Evolutionary conservation across 2,113 vertebrate species (phyloP).

Genomic region (Hiodon alosoides): DNA sequence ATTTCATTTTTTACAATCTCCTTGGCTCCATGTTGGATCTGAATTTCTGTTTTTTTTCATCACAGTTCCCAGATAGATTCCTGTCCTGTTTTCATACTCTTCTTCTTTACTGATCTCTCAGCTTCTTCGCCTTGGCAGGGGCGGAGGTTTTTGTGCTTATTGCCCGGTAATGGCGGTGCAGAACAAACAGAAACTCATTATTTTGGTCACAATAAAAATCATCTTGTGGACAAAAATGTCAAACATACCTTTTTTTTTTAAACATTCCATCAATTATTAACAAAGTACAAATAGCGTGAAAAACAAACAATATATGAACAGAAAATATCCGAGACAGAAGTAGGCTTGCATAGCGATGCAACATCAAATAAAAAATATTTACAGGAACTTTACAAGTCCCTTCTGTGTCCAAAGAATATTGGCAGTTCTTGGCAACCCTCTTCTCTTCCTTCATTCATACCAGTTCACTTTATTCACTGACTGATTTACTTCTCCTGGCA

Average conservation of each 20-base stretch:
- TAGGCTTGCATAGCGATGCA: slow-evolving; percentile 71
- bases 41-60: slow-evolving; percentile 25
- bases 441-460: slow-evolving; percentile 21
- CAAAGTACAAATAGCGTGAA: slow-evolving; percentile 59
- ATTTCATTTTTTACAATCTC: slow-evolving; percentile 1
- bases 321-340: slow-evolving; percentile 29
- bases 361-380: slow-evolving; percentile 61
- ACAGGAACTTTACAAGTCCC: slow-evolving; percentile 60
- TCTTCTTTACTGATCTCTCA: neutral
- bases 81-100: neutral
- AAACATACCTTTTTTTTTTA: slow-evolving; percentile 33
- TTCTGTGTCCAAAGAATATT: slow-evolving; percentile 43
- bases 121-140: slow-evolving; percentile 39
- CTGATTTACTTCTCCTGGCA: slow-evolving; percentile 54
- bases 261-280: slow-evolving; percentile 48
- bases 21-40: no score
- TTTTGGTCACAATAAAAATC: slow-evolving; percentile 28
- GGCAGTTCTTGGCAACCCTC: slow-evolving; percentile 28
- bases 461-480: slow-evolving; percentile 32
- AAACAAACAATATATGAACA: slow-evolving; percentile 43
- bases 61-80: slow-evolving; percentile 31
- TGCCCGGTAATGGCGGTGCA: slow-evolving; percentile 66
- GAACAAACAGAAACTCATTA: slow-evolving; percentile 62
- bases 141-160: slow-evolving; percentile 66
- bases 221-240: slow-evolving; percentile 51